Evolutionary conservation across 1,140 invertebrate species (phyloP), one percentile per base, ranked within the genome.

Genomic region (Lepidurus arcticus): DNA sequence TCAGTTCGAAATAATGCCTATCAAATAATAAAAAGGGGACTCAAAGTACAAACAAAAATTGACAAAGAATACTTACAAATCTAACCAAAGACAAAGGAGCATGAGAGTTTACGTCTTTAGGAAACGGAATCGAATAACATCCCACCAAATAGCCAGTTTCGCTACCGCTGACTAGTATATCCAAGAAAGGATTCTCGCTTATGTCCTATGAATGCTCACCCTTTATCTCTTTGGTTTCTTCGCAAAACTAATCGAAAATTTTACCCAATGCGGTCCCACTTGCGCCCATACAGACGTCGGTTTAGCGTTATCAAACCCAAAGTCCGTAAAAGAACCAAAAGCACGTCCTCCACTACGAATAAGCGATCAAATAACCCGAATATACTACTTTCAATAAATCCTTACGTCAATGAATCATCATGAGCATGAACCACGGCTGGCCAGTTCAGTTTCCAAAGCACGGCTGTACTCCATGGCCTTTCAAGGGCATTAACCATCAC

Each of bases 391-490:
- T 1, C n/a, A 65, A 21, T 13, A 65, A 21, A 65, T 65, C 34
- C 34, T 34, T 65, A 65, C 53, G 53, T 65, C 21, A 65, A 21
- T n/a, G 53, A 65, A 65, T 65, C 53, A 65, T 65, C 53, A 65
- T 65, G 53, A 21, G 53, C 53, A 65, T n/a, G 53, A 21, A 16
- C 53, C 13, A 65, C 13, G 53, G 53, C 53, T 65, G 53, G 53
- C 53, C 53, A 65, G 53, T 65, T 65, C 85, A 84, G 78, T 81
- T 86, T 45, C 88, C 81, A 73, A 83, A 76, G 53, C 85, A 84
- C 78, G 80, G 82, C 80, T 88, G 87, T 16, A 85, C 87, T 78
- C 83, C 84, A 82, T 88, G 88, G 76, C 84, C 82, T 44, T 84
- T 81, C 65, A 82, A 85, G 10, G 85, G 81, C 80, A 84, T 83